Base-by-base conservation (phyloP, 2,888 invertebrate species). In the Glaucopsyche alexis region DNA sequence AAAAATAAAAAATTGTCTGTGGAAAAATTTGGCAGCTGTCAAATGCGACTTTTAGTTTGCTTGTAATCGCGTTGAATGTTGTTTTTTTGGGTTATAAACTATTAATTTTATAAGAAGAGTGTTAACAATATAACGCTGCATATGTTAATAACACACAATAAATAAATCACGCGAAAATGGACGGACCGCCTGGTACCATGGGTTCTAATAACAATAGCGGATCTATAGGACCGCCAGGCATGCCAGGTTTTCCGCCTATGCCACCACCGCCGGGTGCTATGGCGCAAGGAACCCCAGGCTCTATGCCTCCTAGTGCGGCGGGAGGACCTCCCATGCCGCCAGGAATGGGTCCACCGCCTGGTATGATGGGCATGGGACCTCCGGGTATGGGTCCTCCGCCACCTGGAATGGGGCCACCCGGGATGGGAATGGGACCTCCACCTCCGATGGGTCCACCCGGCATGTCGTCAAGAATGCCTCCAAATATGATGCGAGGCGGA, bases 101-200 rank as follows among this genome's bases (percentile, higher is more conserved):
- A 60, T 13, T 29, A 2, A 29, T 16, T 60, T 60, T 29, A 29
- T 14, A 60, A 8, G 8, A 19, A 16, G 16, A 19, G 11, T 5
- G 16, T 19, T 55, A 7, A 0, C 9, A 55, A 42, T 9, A 55
- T 8, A 55, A 9, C 11, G 55, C 9, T 11, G 29, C 60, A 0
- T 60, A 60, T 60, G 60, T 60, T 60, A 11, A 60, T 8, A 72
- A 72, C 42, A 60, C 29, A 71, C 45, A 55, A 64, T 52, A 52
- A 71, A 29, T 67, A 50, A 5, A 0, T 69, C 38, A 50, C 52
- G 16, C 55, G 19, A 81, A 75, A 71, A 91, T 91, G 91, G 91
- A 92, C 40, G 91, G 89, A 76, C 91, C 91, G 71, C 90, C 92
- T 64, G 92, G 91, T 42, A 88, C 87, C 60, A 60, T 60, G n/a